phyloP scores from a whole-genome alignment of 2,797 vertebrate genomes.

The Heterohyrax brucei region DNA sequence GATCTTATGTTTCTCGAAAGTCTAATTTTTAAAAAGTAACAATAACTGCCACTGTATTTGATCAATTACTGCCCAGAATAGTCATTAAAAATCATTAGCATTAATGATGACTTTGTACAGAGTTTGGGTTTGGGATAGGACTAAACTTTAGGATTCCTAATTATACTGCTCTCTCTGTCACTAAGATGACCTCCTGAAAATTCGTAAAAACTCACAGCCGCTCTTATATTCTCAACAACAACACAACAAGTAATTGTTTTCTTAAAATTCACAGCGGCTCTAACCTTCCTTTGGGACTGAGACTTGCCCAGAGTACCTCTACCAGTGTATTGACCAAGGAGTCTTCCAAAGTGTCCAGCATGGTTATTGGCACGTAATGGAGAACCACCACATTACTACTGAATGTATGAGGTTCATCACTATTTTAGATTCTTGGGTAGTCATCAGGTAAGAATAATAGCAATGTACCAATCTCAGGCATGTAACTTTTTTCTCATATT shows the following conservation, averaged over 20 bases:
- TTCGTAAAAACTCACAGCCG: background rate
- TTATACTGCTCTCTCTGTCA: background rate
- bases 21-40: background rate
- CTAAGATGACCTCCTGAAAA: slow-evolving; percentile 4
- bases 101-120: background rate
- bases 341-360: background rate
- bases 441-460: background rate
- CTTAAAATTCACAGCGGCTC: background rate
- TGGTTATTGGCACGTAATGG: background rate
- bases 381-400: background rate
- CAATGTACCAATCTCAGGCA: background rate
- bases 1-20: slow-evolving; percentile 9
- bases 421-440: background rate
- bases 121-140: slow-evolving; percentile 32
- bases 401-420: background rate
- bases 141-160: background rate
- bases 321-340: background rate
- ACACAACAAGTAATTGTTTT: background rate
- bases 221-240: background rate
- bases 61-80: slow-evolving; percentile 13
- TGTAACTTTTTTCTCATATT: background rate
- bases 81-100: slow-evolving; percentile 36
- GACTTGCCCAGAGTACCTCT: background rate
- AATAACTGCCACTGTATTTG: background rate
- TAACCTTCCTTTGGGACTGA: background rate